phyloP scores from a whole-genome alignment of 2,797 vertebrate species.

The Paratrypauchen microcephalus region DNA sequence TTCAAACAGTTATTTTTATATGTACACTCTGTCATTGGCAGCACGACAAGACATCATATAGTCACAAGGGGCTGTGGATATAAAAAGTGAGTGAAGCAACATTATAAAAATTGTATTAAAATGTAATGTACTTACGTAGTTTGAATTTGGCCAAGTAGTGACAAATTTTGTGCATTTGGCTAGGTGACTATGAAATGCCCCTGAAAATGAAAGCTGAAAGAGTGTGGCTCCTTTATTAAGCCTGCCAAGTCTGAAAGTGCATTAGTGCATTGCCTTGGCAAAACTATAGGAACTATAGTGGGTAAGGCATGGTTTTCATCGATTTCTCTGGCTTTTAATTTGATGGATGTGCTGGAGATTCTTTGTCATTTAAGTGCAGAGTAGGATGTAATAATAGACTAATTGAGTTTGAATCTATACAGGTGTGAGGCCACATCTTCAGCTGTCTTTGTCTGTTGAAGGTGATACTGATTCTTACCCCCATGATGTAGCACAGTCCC shows the following conservation, averaged over 20 bases:
- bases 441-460: neutral
- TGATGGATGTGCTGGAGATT: conserved; percentile 2
- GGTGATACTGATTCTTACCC: neutral
- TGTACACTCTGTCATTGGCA: conserved; percentile 1
- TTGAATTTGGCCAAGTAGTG: neutral
- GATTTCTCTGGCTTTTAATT: conserved; percentile 1
- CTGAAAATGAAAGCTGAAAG: neutral
- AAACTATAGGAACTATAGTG: neutral
- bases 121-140: neutral
- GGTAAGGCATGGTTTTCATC: neutral
- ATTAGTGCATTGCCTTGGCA: conserved; percentile 6
- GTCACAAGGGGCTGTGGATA: neutral
- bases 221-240: neutral
- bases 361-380: neutral
- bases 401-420: neutral
- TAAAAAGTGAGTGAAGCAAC: neutral
- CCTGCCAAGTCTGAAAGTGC: conserved; percentile 8
- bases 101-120: neutral
- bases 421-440: neutral
- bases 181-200: conserved; percentile 2
- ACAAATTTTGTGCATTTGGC: neutral
- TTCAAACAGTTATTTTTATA: conserved; percentile 10
- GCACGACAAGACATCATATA: conserved; percentile 6
- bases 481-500: neutral
- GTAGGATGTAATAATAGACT: conserved; percentile 1